Percentiles rank a stretch among this genome's conserved stretches.
These are phyloP conservation scores for Aulostomus chinensis DNA, from an alignment of 2,797 vertebrate genomes.

Conservation along the genomic window DNA sequence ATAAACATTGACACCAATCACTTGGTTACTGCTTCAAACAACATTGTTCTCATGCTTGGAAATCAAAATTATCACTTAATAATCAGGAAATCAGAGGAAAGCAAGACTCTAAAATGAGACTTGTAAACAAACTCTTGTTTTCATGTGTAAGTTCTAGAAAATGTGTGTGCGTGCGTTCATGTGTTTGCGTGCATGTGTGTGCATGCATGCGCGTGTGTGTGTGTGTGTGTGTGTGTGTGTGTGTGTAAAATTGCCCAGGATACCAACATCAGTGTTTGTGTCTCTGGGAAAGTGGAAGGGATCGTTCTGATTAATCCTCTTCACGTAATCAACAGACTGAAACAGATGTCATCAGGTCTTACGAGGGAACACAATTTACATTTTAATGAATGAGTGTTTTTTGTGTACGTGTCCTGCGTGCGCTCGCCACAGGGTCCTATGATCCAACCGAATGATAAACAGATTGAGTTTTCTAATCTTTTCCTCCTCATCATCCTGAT, in stretches of 20 bases:
- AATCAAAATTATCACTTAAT: no score
- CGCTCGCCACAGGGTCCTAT: conserved; percentile 6
- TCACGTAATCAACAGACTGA: conserved; percentile 45
- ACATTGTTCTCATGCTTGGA: no score
- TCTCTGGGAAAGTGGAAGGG: conserved; percentile 36
- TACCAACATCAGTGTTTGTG: conserved; percentile 19
- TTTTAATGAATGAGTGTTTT: conserved; percentile 35
- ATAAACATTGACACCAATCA: no score
- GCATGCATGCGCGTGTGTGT: no score
- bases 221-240: no score
- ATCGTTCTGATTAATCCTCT: conserved; percentile 54
- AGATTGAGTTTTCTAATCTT: conserved; percentile 40
- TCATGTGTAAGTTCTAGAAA: neutral
- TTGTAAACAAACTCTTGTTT: no score
- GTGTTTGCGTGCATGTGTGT: no score
- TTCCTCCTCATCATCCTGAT: conserved; percentile 7
- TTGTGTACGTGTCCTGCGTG: neutral
- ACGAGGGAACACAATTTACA: conserved; percentile 21
- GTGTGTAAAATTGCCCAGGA: neutral
- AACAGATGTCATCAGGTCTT: conserved; percentile 63
- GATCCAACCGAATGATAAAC: conserved; percentile 24
- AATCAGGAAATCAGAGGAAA: no score
- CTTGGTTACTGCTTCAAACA: no score
- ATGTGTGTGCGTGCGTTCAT: neutral
- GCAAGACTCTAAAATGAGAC: no score